phyloP scores from a whole-genome alignment of 2,113 vertebrate genomes.

The Pteropus alecto region DNA sequence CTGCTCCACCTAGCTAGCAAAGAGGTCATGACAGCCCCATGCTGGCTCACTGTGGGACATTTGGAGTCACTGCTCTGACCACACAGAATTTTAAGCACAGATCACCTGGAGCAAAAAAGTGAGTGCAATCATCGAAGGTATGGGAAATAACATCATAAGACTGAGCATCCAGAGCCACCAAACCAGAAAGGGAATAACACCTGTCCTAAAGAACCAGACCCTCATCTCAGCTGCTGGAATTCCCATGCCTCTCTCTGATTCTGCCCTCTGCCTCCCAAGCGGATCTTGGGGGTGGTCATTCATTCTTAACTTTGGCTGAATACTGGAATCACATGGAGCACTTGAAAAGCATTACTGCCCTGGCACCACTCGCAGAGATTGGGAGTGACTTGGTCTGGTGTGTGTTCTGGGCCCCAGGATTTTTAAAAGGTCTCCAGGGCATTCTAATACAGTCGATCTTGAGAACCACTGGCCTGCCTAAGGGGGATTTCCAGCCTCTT shows the following conservation, averaged over 20 bases:
- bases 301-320: neutral
- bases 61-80: neutral
- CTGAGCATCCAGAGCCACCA: neutral
- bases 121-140: neutral
- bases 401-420: neutral
- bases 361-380: neutral
- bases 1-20: neutral
- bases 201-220: neutral
- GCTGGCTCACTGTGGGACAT: neutral
- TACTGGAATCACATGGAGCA: neutral
- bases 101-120: neutral
- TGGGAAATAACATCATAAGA: neutral
- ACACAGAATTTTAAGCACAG: neutral
- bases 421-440: neutral
- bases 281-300: neutral
- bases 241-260: neutral
- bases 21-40: accelerated
- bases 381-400: neutral
- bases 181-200: neutral
- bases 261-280: neutral
- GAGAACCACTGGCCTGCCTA: neutral
- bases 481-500: neutral
- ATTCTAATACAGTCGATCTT: neutral
- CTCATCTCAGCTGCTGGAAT: neutral
- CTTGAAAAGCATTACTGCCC: neutral